phyloP scores from a whole-genome alignment of 1,140 invertebrate genomes.

The Plectrocnemia conspersa region DNA sequence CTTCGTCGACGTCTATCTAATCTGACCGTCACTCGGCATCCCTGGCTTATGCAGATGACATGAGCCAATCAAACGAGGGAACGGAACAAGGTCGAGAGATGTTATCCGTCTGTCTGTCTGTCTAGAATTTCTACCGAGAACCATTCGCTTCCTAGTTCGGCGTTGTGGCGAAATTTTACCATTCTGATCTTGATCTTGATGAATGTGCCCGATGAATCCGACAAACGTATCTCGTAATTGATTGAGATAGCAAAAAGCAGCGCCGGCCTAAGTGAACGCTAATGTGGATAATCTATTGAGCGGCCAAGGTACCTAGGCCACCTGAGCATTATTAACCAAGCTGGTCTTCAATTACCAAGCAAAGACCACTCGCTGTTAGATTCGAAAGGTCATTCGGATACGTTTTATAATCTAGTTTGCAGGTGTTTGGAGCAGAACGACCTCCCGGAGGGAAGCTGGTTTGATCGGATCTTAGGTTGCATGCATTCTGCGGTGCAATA shows the following conservation, averaged over 20 bases:
- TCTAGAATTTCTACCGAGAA: no score
- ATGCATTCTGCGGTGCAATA: not conserved
- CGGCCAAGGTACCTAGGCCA: not conserved
- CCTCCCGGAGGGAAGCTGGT: conserved; percentile 16
- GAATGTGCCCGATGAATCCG: no score
- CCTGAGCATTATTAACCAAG: conserved; percentile 5
- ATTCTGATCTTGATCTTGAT: no score
- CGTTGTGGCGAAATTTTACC: no score
- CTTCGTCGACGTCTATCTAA: no score
- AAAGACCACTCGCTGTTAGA: conserved; percentile 27
- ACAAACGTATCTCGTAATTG: no score
- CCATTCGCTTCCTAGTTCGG: no score
- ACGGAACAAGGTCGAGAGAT: no score
- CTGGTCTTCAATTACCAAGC: conserved; percentile 23
- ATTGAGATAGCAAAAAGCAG: conserved; percentile 9
- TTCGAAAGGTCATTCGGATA: conserved; percentile 34
- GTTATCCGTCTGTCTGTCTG: no score
- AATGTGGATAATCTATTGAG: conserved; percentile 9
- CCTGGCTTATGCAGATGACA: no score
- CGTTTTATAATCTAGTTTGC: conserved; percentile 34
- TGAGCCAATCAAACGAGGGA: no score
- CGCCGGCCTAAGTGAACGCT: conserved; percentile 8
- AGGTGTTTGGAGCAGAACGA: conserved; percentile 29
- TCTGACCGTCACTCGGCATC: no score
- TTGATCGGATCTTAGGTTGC: conserved; percentile 7